Conservation (phyloP, 1,140 invertebrate genomes). For the Drosophila leontia region DNA sequence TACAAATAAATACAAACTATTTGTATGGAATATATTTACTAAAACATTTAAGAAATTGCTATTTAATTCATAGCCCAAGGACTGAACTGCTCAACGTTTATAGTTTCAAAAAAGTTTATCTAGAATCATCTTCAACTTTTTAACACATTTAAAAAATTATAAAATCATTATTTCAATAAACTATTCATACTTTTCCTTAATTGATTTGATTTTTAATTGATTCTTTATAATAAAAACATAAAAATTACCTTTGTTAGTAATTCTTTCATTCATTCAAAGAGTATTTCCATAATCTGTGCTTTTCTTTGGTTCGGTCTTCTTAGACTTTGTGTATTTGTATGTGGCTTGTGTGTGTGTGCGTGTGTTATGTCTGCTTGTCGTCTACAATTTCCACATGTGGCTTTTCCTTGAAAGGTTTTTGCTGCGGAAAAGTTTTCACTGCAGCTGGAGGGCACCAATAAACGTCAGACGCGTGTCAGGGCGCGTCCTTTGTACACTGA, state of each 20-base stretch:
- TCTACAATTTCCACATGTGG: constrained; percentile 64
- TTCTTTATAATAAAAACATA: background rate
- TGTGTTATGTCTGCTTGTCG: constrained; percentile 50
- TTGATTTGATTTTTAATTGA: background rate
- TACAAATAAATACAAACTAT: background rate
- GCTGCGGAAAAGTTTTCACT: constrained; percentile 54
- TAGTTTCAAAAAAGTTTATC: background rate
- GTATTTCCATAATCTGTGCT: background rate
- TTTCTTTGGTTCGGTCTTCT: background rate
- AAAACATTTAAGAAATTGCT: background rate
- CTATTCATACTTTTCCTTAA: background rate
- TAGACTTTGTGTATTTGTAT: constrained; percentile 23
- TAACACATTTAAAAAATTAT: background rate
- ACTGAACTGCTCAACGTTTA: background rate
- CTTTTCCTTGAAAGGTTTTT: constrained; percentile 43
- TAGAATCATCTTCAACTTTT: background rate
- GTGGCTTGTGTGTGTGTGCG: constrained; percentile 16
- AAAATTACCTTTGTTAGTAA: background rate
- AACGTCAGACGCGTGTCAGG: constrained; percentile 77
- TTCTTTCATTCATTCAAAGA: background rate
- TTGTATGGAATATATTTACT: background rate
- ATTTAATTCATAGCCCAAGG: background rate
- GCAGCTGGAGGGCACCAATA: constrained; percentile 68
- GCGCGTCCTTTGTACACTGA: constrained; percentile 76
- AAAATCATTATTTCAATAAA: background rate